phyloP scores from a whole-genome alignment of 2,113 vertebrate species.

The Callocephalon fimbriatum region DNA sequence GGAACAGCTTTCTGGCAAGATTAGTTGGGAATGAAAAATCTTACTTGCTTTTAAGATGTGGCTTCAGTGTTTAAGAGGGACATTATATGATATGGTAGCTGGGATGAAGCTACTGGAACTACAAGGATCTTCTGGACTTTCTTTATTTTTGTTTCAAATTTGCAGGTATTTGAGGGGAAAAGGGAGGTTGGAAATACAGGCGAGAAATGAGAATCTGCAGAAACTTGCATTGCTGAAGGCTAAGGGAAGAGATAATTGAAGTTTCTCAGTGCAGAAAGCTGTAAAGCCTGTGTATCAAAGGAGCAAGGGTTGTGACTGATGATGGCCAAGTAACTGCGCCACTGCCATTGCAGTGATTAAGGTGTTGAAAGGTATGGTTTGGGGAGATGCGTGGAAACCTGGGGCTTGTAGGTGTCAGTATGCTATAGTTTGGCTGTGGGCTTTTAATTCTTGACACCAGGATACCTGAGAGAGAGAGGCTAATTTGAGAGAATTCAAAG shows the following conservation, averaged over 20 bases:
- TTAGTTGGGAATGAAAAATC: not conserved
- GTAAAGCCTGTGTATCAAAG: not conserved
- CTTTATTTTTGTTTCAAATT: not conserved
- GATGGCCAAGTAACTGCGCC: not conserved
- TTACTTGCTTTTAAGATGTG: not conserved
- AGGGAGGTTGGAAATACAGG: not conserved
- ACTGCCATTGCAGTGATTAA: accelerated
- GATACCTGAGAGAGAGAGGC: not conserved
- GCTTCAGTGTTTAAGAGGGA: not conserved
- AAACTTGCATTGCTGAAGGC: not conserved
- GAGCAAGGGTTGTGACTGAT: not conserved
- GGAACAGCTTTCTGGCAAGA: not conserved
- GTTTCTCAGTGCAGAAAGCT: not conserved
- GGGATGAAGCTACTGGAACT: not conserved
- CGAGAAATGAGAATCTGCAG: not conserved
- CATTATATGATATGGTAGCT: not conserved
- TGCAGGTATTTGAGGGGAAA: not conserved
- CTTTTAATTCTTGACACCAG: not conserved
- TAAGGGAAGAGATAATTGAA: not conserved
- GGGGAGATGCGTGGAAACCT: not conserved
- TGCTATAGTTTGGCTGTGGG: not conserved
- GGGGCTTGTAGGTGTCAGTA: not conserved
- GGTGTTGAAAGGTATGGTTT: not conserved
- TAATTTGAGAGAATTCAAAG: not conserved
- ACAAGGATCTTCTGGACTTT: not conserved